Evolutionary conservation across 2,113 vertebrate genomes (phyloP).

Genomic region (Nothocercus julius): DNA sequence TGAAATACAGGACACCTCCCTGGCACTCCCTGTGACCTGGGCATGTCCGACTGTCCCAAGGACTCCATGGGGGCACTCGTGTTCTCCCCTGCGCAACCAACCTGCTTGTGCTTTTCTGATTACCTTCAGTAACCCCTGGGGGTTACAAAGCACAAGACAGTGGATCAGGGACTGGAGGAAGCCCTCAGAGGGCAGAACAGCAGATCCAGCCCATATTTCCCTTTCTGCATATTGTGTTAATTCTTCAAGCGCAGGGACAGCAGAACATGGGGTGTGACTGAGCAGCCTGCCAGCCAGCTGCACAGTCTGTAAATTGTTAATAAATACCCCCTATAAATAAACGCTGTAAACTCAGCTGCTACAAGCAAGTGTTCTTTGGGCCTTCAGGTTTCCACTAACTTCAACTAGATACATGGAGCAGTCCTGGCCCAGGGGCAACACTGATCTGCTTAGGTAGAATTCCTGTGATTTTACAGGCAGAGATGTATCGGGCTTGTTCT

Average conservation of each 20-base stretch:
- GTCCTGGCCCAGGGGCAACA: neutral
- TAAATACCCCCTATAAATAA: neutral
- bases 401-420: neutral
- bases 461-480: neutral
- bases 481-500: neutral
- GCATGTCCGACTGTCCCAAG: neutral
- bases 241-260: neutral
- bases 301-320: too few relatives aligned
- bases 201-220: neutral
- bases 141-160: neutral
- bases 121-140: neutral
- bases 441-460: neutral
- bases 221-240: too few relatives aligned
- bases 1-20: too few relatives aligned
- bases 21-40: neutral
- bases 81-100: neutral
- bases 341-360: neutral
- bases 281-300: neutral
- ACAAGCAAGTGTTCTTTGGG: neutral
- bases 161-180: neutral
- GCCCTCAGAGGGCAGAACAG: neutral
- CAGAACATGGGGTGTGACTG: neutral
- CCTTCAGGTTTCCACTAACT: neutral
- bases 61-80: neutral
- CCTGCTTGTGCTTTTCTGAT: neutral